These are phyloP conservation scores for Dendrophyllia cribrosa DNA, from an alignment of 64 coral and sea anemone genomes.

Conservation along the genomic window DNA sequence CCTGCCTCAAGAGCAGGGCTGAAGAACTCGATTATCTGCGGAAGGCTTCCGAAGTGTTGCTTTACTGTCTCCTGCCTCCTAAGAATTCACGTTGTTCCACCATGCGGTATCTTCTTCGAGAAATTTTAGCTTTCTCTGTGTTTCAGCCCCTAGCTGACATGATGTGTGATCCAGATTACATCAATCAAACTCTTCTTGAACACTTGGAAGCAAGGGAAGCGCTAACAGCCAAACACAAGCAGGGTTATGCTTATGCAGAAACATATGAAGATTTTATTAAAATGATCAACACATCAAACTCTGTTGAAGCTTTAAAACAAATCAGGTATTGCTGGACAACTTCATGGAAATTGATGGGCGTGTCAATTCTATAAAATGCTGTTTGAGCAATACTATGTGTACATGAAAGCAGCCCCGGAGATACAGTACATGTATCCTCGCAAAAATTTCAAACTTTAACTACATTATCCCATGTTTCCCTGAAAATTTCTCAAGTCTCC, in stretches of 20 bases:
- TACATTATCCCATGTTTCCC: no score
- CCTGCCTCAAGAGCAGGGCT: constrained; percentile 73
- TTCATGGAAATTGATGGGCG: no score
- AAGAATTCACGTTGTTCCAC: constrained; percentile 81
- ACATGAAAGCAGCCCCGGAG: no score
- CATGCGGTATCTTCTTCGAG: constrained; percentile 80
- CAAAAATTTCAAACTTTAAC: no score
- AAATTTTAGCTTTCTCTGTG: constrained; percentile 95
- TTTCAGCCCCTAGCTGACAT: constrained; percentile 94
- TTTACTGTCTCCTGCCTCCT: constrained; percentile 81
- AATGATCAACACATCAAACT: constrained; percentile 93
- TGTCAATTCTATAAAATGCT: no score
- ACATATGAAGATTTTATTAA: constrained; percentile 99
- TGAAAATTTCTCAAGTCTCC: no score
- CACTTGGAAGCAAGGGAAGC: constrained; percentile 95
- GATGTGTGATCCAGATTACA: constrained; percentile 99
- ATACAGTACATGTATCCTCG: no score
- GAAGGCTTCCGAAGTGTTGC: constrained; percentile 80
- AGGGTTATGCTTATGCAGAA: constrained; percentile 99
- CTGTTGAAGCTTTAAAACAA: constrained; percentile 94
- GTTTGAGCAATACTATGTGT: no score
- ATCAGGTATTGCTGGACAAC: constrained; percentile 73
- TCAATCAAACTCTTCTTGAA: constrained; percentile 90
- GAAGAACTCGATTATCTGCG: constrained; percentile 89
- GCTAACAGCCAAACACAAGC: constrained; percentile 90